phyloP scores from a whole-genome alignment of 1,140 invertebrate species.

The Heliothis virescens region DNA sequence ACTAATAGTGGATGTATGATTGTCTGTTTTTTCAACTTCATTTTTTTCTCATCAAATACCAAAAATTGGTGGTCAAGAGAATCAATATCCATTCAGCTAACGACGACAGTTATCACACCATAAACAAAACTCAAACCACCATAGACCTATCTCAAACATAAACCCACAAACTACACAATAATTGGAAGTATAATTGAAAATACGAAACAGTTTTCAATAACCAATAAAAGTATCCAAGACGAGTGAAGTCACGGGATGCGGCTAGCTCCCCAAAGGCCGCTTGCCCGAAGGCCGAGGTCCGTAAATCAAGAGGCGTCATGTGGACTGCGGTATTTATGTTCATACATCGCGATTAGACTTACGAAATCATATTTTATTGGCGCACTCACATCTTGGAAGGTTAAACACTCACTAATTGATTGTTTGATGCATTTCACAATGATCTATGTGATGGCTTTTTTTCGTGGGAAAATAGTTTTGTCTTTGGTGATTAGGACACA shows the following conservation, averaged over 20 bases:
- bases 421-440: constrained; percentile 42
- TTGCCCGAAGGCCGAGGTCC: constrained; percentile 13
- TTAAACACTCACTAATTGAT: constrained; percentile 41
- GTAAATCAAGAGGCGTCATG: constrained; percentile 68
- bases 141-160: neutral
- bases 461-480: constrained; percentile 20
- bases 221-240: constrained; percentile 33
- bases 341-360: constrained; percentile 63
- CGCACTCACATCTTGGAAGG: constrained; percentile 13
- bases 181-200: constrained; percentile 36
- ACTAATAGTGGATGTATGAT: neutral
- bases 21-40: neutral
- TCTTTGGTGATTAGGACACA: neutral
- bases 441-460: constrained; percentile 3
- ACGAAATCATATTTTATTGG: constrained; percentile 64
- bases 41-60: neutral
- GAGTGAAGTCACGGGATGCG: constrained; percentile 10
- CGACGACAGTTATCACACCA: neutral
- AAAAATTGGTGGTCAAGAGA: too few relatives aligned
- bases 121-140: neutral
- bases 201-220: constrained; percentile 1
- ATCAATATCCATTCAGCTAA: neutral
- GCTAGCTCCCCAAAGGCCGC: constrained; percentile 18
- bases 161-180: neutral
- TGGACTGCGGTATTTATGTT: constrained; percentile 58